Evolutionary conservation across 2,797 vertebrate genomes (phyloP).

Genomic region (Pseudochirops cupreus): DNA sequence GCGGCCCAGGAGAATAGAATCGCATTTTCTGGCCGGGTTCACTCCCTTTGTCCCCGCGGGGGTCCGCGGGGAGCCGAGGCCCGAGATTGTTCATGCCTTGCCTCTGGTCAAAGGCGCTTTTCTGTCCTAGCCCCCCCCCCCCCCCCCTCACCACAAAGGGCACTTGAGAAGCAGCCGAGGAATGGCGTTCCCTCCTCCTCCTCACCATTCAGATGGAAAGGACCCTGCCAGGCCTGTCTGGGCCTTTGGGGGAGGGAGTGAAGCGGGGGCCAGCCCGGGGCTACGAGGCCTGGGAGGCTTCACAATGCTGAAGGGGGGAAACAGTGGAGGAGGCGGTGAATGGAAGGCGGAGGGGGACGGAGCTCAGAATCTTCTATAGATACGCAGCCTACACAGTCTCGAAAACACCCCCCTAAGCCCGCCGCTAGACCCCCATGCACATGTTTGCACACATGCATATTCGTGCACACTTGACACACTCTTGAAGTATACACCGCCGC

Average conservation of each 20-base stretch:
- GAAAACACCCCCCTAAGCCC: not conserved
- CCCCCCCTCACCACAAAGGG: not conserved
- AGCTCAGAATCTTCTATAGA: not conserved
- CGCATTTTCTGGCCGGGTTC: conserved; percentile 92
- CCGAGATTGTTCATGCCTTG: conserved; percentile 87
- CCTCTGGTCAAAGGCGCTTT: conserved; percentile 84
- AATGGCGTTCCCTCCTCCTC: not conserved
- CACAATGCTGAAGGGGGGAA: not conserved
- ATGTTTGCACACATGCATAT: not conserved
- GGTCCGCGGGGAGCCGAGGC: conserved; percentile 74
- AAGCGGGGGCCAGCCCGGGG: not conserved
- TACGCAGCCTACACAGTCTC: not conserved
- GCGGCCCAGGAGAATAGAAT: conserved; percentile 82
- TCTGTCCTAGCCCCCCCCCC: conserved; percentile 85
- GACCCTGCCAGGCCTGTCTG: not conserved
- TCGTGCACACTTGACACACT: not conserved
- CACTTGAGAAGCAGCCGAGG: not conserved
- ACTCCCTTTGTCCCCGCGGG: conserved; percentile 87
- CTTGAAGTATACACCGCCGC: not conserved
- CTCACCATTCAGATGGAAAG: conserved; percentile 2
- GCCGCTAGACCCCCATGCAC: not conserved
- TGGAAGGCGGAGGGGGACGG: not conserved
- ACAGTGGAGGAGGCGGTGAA: no score
- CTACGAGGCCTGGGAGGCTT: not conserved
- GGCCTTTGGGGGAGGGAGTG: not conserved